Conservation (phyloP, 1,140 invertebrate species). For the Trachymyrmex cornetzi region DNA sequence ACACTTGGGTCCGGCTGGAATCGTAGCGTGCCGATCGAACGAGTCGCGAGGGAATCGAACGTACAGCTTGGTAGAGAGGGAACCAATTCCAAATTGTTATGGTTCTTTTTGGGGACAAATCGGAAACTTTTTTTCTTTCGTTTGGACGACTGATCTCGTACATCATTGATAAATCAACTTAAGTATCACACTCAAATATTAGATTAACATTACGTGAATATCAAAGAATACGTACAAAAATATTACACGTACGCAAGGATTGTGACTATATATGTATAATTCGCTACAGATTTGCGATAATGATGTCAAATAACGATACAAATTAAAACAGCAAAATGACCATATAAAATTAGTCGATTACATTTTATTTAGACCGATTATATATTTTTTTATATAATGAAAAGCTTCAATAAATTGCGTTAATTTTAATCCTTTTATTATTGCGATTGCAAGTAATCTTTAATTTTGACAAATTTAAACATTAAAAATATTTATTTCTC, state of each 20-base stretch:
- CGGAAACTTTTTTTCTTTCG: not conserved
- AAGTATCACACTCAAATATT: not conserved
- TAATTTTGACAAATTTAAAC: not conserved
- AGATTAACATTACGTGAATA: not conserved
- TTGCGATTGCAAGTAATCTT: not conserved
- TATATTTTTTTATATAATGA: not conserved
- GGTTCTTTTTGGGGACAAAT: not conserved
- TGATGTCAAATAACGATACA: not conserved
- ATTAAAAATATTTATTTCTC: constrained; percentile 11
- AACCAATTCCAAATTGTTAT: constrained; percentile 43
- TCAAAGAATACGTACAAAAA: not conserved
- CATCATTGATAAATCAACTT: not conserved
- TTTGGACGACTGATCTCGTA: not conserved
- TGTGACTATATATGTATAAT: not conserved
- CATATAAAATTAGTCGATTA: not conserved
- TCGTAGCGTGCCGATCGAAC: constrained; percentile 45
- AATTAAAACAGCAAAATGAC: not conserved
- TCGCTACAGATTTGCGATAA: not conserved
- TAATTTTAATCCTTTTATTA: not conserved
- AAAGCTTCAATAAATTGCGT: not conserved
- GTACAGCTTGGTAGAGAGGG: not conserved
- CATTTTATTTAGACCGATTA: not conserved
- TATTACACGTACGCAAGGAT: not conserved
- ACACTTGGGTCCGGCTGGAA: constrained; percentile 74
- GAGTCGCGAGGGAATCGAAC: constrained; percentile 39